These are phyloP conservation scores for Drosophila nr. fundita DNA, from an alignment of 2,888 invertebrate genomes.

Conservation along the genomic window DNA sequence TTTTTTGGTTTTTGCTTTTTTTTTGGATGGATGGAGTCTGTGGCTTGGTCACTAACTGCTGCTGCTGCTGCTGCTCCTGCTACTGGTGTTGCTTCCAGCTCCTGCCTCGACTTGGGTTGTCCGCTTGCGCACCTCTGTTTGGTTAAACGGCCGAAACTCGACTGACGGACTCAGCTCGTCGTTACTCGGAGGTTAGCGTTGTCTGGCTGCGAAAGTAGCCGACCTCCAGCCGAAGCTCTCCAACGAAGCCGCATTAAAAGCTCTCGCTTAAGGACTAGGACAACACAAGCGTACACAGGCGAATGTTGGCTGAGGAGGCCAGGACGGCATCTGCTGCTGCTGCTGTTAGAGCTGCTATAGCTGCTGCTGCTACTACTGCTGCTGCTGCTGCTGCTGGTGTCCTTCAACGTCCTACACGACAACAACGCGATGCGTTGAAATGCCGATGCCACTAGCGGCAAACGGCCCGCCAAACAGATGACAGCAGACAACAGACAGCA, in stretches of 20 bases:
- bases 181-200: slow-evolving; percentile 20
- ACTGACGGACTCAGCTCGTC: slow-evolving; percentile 67
- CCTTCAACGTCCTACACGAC: slow-evolving; percentile 76
- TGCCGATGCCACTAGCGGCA: slow-evolving; percentile 70
- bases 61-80: slow-evolving; percentile 21
- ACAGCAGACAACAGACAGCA: slow-evolving; percentile 70
- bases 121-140: slow-evolving; percentile 79
- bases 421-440: slow-evolving; percentile 57
- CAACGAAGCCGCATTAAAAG: slow-evolving; percentile 46
- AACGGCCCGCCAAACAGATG: slow-evolving; percentile 82
- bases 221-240: slow-evolving; percentile 39
- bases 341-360: slow-evolving; percentile 9
- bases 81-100: slow-evolving; percentile 29
- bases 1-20: neutral
- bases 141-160: slow-evolving; percentile 83
- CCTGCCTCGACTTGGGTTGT: slow-evolving; percentile 41
- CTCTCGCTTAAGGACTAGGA: slow-evolving; percentile 75
- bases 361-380: slow-evolving; percentile 18
- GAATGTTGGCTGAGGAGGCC: slow-evolving; percentile 22
- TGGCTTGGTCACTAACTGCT: slow-evolving; percentile 32
- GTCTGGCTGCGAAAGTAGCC: slow-evolving; percentile 32
- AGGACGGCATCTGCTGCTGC: slow-evolving; percentile 22
- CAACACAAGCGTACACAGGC: slow-evolving; percentile 64
- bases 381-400: slow-evolving; percentile 54
- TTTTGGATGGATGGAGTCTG: slow-evolving; percentile 28